Conservation (phyloP, 2,113 vertebrate species). For the Alethe diademata region DNA sequence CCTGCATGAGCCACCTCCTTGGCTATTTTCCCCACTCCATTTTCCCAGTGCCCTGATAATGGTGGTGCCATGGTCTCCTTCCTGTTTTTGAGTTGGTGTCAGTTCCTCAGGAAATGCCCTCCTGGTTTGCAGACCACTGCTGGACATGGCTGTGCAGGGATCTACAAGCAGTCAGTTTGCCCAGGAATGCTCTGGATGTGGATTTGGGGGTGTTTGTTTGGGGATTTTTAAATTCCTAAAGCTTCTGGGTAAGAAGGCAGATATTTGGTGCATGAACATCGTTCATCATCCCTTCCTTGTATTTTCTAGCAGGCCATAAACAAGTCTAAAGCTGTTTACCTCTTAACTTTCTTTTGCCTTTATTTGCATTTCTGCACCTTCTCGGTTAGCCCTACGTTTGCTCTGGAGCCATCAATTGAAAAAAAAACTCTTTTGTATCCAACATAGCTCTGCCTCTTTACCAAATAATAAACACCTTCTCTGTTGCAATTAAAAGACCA, state of each 20-base stretch:
- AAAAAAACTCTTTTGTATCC: neutral
- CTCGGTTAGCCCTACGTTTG: neutral
- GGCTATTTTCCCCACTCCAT: neutral
- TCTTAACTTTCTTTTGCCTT: neutral
- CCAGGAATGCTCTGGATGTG: neutral
- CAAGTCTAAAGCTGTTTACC: neutral
- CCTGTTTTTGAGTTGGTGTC: neutral
- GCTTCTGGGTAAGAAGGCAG: neutral
- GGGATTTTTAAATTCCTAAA: neutral
- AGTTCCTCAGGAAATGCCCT: neutral
- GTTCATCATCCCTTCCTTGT: neutral
- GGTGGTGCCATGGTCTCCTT: neutral
- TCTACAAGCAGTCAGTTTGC: accelerated
- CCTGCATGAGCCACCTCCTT: neutral
- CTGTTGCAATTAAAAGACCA: neutral
- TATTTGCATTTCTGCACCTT: neutral
- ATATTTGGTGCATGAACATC: neutral
- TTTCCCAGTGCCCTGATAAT: neutral
- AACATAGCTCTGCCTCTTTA: neutral
- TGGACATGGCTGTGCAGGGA: neutral
- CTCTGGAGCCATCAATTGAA: neutral
- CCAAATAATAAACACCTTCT: neutral
- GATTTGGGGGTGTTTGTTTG: neutral
- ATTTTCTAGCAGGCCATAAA: neutral
- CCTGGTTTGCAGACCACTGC: neutral